These are phyloP conservation scores for Panulirus ornatus DNA, from an alignment of 1,140 invertebrate species.

Conservation along the genomic window DNA sequence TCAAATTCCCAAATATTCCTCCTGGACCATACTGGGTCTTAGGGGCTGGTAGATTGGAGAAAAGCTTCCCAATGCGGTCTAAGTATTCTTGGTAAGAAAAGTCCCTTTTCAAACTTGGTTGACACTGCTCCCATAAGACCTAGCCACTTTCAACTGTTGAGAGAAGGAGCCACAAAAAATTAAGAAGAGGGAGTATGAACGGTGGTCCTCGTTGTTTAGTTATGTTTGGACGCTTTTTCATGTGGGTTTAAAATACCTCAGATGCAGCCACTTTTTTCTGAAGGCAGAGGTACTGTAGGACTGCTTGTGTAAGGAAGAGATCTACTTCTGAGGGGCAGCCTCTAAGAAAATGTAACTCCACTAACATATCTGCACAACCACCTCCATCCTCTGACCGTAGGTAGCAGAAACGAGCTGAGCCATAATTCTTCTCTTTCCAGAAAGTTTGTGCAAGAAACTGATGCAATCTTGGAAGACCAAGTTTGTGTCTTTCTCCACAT, in stretches of 20 bases:
- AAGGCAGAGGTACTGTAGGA: constrained; percentile 91
- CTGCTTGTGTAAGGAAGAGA: constrained; percentile 94
- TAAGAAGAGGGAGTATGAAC: constrained; percentile 90
- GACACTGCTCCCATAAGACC: constrained; percentile 87
- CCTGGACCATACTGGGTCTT: constrained; percentile 78
- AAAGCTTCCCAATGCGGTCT: constrained; percentile 89
- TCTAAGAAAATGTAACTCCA: constrained; percentile 89
- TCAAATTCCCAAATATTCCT: constrained; percentile 81
- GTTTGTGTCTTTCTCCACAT: constrained; percentile 79
- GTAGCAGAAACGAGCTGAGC: constrained; percentile 89
- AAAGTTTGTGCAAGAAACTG: constrained; percentile 88
- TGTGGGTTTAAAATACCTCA: constrained; percentile 90
- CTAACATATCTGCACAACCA: constrained; percentile 92
- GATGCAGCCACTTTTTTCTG: constrained; percentile 87
- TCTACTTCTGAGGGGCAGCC: constrained; percentile 93
- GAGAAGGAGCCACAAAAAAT: constrained; percentile 94
- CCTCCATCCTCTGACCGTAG: constrained; percentile 91
- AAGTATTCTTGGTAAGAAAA: constrained; percentile 89
- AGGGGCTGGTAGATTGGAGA: constrained; percentile 83
- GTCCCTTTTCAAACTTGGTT: constrained; percentile 86
- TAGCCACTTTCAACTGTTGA: constrained; percentile 90
- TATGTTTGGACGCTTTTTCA: constrained; percentile 88
- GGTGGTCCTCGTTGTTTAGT: constrained; percentile 84
- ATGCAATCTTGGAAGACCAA: constrained; percentile 85
- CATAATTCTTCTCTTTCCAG: constrained; percentile 95